Percentiles rank a stretch among this genome's conserved stretches.
Evolutionary conservation across 2,888 invertebrate genomes (phyloP).

Genomic region (Drosophila nigritarsus): DNA sequence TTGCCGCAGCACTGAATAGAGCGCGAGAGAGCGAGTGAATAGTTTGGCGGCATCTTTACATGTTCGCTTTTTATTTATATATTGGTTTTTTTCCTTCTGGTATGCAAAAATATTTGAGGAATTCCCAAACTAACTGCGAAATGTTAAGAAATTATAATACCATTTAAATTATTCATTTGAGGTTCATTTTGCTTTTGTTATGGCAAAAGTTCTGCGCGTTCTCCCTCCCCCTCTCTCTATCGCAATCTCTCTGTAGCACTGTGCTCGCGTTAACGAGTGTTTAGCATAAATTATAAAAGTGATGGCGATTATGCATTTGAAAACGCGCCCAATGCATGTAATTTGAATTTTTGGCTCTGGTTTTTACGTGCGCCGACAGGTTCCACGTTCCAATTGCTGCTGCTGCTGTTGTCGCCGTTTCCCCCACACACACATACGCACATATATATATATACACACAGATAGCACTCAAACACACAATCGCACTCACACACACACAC

Average conservation of each 20-base stretch:
- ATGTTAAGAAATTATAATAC: slow-evolving; percentile 55
- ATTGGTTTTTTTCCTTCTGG: slow-evolving; percentile 27
- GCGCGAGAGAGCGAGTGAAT: slow-evolving; percentile 33
- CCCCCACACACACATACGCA: slow-evolving; percentile 43
- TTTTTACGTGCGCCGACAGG: slow-evolving; percentile 78
- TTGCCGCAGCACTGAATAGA: slow-evolving; percentile 33
- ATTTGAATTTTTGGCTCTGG: slow-evolving; percentile 72
- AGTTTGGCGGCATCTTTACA: slow-evolving; percentile 67
- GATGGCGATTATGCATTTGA: slow-evolving; percentile 73
- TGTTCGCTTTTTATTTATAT: slow-evolving; percentile 35
- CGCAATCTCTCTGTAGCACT: not conserved
- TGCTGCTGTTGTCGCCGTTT: slow-evolving; percentile 44
- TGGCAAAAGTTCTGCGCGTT: slow-evolving; percentile 47
- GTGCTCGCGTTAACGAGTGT: slow-evolving; percentile 37
- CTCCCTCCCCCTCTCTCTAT: not conserved
- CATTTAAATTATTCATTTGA: slow-evolving; percentile 55
- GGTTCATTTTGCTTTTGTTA: slow-evolving; percentile 32
- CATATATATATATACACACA: slow-evolving; percentile 1
- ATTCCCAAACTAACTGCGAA: slow-evolving; percentile 71
- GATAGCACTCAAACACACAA: slow-evolving; percentile 41
- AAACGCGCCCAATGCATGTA: slow-evolving; percentile 75
- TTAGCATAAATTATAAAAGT: slow-evolving; percentile 70
- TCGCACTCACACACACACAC: slow-evolving; percentile 30
- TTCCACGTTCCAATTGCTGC: slow-evolving; percentile 68
- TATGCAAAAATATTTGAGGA: slow-evolving; percentile 78